phyloP scores from a whole-genome alignment of 2,797 vertebrate species.

The Glyptemys insculpta region DNA sequence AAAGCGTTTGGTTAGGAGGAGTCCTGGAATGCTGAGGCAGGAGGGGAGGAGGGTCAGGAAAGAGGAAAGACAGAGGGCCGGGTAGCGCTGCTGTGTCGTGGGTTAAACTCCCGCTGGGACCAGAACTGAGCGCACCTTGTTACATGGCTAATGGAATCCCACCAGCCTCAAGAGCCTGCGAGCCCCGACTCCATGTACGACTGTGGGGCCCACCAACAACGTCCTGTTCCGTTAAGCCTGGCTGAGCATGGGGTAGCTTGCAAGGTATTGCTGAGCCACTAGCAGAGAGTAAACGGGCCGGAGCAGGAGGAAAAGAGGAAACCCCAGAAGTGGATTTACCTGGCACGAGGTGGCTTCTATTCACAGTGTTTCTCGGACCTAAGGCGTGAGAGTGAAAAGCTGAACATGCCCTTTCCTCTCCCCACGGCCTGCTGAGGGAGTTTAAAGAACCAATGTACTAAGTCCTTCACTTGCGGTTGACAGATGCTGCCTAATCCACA shows the following conservation, averaged over 20 bases:
- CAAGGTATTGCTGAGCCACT: constrained; percentile 27
- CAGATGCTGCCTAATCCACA: neutral
- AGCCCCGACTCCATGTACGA: neutral
- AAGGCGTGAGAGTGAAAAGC: neutral
- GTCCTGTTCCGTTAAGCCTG: neutral
- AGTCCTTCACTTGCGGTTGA: neutral
- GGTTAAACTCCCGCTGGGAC: neutral
- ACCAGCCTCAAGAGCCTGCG: neutral
- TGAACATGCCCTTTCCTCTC: neutral
- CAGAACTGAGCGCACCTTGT: constrained; percentile 23
- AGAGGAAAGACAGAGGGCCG: constrained; percentile 59
- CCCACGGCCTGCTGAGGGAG: neutral
- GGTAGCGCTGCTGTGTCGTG: constrained; percentile 39
- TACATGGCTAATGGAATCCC: constrained; percentile 5
- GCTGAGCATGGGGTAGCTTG: neutral
- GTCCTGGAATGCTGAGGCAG: constrained; percentile 14
- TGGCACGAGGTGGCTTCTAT: neutral
- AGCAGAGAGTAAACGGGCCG: constrained; percentile 35
- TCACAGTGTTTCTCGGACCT: neutral
- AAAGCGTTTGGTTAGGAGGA: constrained; percentile 74
- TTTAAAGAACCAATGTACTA: neutral
- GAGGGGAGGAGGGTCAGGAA: constrained; percentile 30
- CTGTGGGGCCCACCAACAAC: neutral
- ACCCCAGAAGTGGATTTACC: neutral
- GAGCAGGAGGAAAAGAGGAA: constrained; percentile 45